phyloP scores from a whole-genome alignment of 2,888 invertebrate species.

The Petrolisthes cinctipes region DNA sequence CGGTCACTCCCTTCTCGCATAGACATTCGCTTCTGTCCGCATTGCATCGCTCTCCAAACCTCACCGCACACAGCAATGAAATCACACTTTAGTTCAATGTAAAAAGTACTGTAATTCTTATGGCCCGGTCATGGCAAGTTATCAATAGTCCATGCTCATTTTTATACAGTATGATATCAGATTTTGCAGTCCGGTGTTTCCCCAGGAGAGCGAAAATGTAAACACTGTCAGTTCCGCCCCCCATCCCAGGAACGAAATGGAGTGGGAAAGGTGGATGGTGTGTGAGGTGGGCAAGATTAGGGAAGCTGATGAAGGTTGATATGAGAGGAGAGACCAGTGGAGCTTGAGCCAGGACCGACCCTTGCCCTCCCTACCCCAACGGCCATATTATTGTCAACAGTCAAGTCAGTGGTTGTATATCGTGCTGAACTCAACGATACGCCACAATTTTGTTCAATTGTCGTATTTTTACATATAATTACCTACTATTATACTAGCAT shows the following conservation, averaged over 20 bases:
- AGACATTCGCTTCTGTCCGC: neutral
- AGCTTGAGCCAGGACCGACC: neutral
- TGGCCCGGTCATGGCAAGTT: neutral
- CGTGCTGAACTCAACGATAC: neutral
- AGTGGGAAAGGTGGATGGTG: constrained; percentile 17
- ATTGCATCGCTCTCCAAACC: neutral
- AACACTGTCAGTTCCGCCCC: too few species aligned
- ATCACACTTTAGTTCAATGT: neutral
- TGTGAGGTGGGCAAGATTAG: constrained; percentile 53
- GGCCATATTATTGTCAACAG: neutral
- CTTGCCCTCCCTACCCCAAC: neutral
- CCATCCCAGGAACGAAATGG: neutral
- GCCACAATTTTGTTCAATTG: too few species aligned
- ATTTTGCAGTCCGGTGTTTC: too few species aligned
- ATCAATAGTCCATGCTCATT: too few species aligned
- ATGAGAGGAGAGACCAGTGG: constrained; percentile 44
- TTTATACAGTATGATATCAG: too few species aligned
- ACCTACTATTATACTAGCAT: too few species aligned
- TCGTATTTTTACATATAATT: too few species aligned
- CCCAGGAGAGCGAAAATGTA: too few species aligned
- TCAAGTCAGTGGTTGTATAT: neutral
- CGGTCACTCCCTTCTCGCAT: constrained; percentile 14
- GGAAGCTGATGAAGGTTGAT: constrained; percentile 53
- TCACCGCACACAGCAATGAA: neutral
- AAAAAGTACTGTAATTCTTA: neutral